Percentiles rank a stretch among this genome's conserved stretches.
Conservation (phyloP, 2,888 invertebrate species). For the Lypha dubia region DNA sequence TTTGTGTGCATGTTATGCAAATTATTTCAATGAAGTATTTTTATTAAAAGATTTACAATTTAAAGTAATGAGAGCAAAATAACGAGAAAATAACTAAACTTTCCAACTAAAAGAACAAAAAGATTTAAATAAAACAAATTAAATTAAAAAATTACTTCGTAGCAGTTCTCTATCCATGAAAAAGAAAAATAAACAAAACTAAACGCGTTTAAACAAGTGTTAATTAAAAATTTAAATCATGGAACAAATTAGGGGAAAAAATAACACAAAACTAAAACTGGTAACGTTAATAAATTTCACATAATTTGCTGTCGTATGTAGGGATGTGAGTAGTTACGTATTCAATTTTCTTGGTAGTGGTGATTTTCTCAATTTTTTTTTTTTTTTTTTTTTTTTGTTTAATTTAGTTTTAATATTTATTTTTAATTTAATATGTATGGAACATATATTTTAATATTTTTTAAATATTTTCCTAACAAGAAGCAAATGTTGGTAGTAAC, state of each 20-base stretch:
- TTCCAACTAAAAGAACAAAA: constrained; percentile 1
- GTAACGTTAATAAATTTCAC: constrained; percentile 47
- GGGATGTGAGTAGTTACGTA: no score
- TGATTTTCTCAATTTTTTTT: not conserved
- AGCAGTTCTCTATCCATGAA: not conserved
- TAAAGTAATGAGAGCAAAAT: constrained; percentile 21
- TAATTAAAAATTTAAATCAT: constrained; percentile 29
- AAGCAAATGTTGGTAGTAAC: no score
- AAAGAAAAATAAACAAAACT: constrained; percentile 45
- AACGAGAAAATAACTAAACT: constrained; percentile 2
- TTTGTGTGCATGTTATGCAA: not conserved
- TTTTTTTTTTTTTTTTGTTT: no score
- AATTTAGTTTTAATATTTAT: no score
- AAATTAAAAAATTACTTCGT: constrained; percentile 28
- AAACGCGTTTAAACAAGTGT: constrained; percentile 59
- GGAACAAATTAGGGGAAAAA: no score
- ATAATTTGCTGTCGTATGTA: constrained; percentile 22
- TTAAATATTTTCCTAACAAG: no score
- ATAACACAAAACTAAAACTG: constrained; percentile 31
- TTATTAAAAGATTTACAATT: not conserved
- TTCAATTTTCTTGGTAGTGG: not conserved
- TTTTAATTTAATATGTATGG: no score
- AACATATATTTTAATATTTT: no score
- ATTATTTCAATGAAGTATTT: not conserved
- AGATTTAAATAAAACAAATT: constrained; percentile 7